phyloP scores from a whole-genome alignment of 2,797 vertebrate genomes.

The Moxostoma hubbsi region DNA sequence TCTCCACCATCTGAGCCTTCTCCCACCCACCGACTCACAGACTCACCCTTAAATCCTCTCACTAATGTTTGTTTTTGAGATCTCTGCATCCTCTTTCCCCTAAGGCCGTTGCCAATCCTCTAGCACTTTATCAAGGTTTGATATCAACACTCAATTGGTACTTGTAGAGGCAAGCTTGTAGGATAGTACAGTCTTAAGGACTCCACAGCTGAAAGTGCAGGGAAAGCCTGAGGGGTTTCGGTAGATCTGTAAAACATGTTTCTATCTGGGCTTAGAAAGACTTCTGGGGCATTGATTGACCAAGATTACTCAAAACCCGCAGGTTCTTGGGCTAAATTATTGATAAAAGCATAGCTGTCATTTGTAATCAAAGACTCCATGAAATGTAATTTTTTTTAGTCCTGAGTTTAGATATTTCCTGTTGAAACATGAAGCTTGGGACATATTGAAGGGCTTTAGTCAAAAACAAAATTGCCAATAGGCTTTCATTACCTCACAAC shows the following conservation, averaged over 20 bases:
- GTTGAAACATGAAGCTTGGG: too few species aligned
- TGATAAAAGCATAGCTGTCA: constrained; percentile 20
- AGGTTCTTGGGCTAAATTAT: constrained; percentile 26
- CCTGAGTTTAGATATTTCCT: too few species aligned
- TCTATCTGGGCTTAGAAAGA: constrained; percentile 45
- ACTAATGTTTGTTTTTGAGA: constrained; percentile 84
- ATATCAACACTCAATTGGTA: constrained; percentile 51
- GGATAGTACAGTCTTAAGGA: constrained; percentile 52
- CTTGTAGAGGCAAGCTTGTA: constrained; percentile 37
- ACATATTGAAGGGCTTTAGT: too few species aligned
- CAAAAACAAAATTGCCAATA: too few species aligned
- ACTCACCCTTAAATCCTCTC: constrained; percentile 67
- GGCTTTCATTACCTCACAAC: too few species aligned
- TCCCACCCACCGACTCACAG: constrained; percentile 64
- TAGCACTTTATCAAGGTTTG: constrained; percentile 49
- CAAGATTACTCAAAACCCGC: constrained; percentile 41
- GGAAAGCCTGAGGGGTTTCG: constrained; percentile 36
- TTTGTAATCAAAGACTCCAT: constrained; percentile 26
- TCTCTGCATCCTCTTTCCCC: constrained; percentile 67
- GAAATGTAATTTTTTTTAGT: too few species aligned
- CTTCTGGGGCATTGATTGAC: constrained; percentile 55
- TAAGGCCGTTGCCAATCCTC: constrained; percentile 37
- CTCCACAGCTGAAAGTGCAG: constrained; percentile 43
- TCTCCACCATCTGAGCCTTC: constrained; percentile 47
- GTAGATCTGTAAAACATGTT: constrained; percentile 53